Evolutionary conservation across 2,113 vertebrate species (phyloP), one percentile per base, ranked within the genome.

Genomic region (Syrrhaptes paradoxus): DNA sequence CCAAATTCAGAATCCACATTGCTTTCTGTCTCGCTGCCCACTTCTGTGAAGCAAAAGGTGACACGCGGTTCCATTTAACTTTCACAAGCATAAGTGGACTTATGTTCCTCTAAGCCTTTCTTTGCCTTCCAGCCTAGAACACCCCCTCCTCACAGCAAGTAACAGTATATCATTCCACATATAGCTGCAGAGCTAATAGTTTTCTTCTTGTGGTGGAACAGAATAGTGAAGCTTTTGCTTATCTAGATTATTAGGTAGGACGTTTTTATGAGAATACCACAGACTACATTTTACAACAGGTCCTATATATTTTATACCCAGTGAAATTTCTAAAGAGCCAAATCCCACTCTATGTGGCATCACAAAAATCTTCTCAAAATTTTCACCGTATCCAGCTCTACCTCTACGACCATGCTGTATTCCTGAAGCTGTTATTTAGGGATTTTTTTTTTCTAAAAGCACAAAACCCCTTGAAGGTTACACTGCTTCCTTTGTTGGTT

Each of bases 11-110:
- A 98, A 94, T 99, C 99, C 97, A 98, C 98, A 7, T 98, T 98
- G 95, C 99, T 99, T 87, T 99, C 99, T 1, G 98, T 98, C 97
- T 99, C 99, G 34, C 99, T 99, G 66, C 98, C 99, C 52, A 98
- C 98, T 89, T 99, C 99, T 99, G 84, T 58, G 67, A 96, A 94
- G 55, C 25, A 81, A 63, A 89, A 67, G 31, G 76, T 70, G 45
- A 81, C 54, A 86, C 36, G 7, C 1, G 21, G 57, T 58, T 61
- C 41, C 48, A 72, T 54, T 78, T 65, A 81, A 75, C 36, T 62
- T 65, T 7, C 80, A 51, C n/a, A 4, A 34, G 38, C 36, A 14
- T 32, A 48, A 41, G 48, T 9, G 24, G 3, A 43, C 8, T 11
- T 26, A 38, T 73, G 31, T 29, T 80, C 71, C 55, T 83, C 24